A percentile compares a stretch with the other conserved stretches of the same genome.
Evolutionary conservation across 2,113 vertebrate genomes (phyloP).

Genomic region (Periophthalmus modestus): DNA sequence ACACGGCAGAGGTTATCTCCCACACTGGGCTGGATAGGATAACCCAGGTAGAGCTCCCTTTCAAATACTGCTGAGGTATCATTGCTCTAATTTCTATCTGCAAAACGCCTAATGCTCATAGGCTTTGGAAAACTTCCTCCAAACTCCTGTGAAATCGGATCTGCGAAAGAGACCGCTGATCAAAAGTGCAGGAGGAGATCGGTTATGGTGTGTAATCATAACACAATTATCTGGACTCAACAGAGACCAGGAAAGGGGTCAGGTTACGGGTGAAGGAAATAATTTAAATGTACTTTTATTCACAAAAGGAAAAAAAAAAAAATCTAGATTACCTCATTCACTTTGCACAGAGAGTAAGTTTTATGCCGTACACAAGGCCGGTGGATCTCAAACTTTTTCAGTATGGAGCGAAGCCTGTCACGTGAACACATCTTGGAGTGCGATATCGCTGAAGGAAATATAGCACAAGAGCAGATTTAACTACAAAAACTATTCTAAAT

Average conservation of each 20-base stretch:
- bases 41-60: conserved; percentile 29
- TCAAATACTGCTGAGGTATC: conserved; percentile 11
- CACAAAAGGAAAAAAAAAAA: neutral
- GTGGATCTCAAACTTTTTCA: neutral
- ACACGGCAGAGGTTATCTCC: conserved; percentile 58
- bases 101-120: neutral
- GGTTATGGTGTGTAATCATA: conserved; percentile 9
- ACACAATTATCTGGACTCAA: neutral
- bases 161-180: neutral
- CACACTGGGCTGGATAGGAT: conserved; percentile 24
- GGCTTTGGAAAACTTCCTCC: conserved; percentile 16
- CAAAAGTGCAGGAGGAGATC: conserved; percentile 15
- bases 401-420: too few species aligned
- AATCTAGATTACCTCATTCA: neutral
- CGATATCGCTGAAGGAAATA: too few species aligned
- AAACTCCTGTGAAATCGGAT: conserved; percentile 31
- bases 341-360: neutral
- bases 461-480: too few species aligned
- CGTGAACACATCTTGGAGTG: too few species aligned
- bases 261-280: neutral
- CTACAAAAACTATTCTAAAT: too few species aligned
- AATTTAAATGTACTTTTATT: conserved; percentile 11
- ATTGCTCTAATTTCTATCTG: conserved; percentile 17
- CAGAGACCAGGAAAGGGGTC: neutral
- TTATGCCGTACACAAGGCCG: neutral